Evolutionary conservation across 2,113 vertebrate species (phyloP).

Genomic region (Saimiri boliviensis): DNA sequence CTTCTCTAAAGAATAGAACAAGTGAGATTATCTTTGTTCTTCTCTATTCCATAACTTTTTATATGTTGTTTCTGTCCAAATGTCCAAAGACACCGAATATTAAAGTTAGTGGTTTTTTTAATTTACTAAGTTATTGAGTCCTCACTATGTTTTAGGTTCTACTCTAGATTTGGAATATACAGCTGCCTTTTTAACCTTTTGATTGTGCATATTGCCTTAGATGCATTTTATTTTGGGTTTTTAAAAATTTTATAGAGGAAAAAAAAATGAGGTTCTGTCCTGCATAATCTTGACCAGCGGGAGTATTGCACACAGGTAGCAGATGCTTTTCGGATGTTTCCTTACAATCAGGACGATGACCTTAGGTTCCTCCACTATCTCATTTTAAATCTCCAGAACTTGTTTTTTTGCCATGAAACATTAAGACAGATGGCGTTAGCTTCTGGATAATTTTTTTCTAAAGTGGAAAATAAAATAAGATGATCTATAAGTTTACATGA

Average conservation of each 20-base stretch:
- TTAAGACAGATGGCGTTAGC: not conserved
- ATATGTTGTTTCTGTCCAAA: not conserved
- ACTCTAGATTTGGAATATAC: not conserved
- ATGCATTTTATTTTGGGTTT: slow-evolving; percentile 12
- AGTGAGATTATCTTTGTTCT: not conserved
- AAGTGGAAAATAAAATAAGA: slow-evolving; percentile 34
- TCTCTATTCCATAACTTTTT: not conserved
- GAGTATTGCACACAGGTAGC: not conserved
- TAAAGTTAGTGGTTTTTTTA: not conserved
- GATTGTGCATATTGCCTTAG: not conserved
- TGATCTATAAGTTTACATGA: not conserved
- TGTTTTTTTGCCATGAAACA: not conserved
- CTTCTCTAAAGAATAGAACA: not conserved
- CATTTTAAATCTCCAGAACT: not conserved
- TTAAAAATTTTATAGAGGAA: not conserved
- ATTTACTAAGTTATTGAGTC: not conserved
- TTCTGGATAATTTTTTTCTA: slow-evolving; percentile 10
- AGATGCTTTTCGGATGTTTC: slow-evolving; percentile 39
- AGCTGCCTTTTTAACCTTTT: not conserved
- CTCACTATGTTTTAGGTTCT: not conserved
- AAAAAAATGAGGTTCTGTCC: not conserved
- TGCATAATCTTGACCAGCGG: not conserved
- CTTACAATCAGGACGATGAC: not conserved
- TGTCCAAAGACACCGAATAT: not conserved
- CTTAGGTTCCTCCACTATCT: not conserved